Evolutionary conservation across 2,113 vertebrate species (phyloP).

Genomic region (Oncorhynchus clarkii): DNA sequence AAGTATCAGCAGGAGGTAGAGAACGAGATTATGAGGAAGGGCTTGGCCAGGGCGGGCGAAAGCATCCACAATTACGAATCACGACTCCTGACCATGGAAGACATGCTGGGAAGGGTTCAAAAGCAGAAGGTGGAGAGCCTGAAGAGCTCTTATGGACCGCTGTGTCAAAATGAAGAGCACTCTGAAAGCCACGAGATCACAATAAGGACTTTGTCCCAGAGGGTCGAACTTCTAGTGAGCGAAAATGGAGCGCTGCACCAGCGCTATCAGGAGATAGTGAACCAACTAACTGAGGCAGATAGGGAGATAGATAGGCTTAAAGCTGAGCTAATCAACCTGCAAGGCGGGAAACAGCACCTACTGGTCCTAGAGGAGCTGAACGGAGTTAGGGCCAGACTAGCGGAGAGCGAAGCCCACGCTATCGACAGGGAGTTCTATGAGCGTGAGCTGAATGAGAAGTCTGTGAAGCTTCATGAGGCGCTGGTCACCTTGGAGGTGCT

Average conservation of each 20-base stretch:
- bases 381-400: conserved; percentile 61
- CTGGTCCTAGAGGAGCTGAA: conserved; percentile 60
- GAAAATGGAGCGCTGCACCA: conserved; percentile 75
- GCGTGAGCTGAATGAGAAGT: conserved; percentile 72
- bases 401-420: conserved; percentile 60
- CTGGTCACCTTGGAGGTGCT: conserved; percentile 71
- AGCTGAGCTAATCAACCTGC: conserved; percentile 64
- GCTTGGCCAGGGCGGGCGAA: conserved; percentile 70
- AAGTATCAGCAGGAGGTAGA: conserved; percentile 71
- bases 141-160: conserved; percentile 41
- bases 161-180: conserved; percentile 60
- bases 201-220: conserved; percentile 64
- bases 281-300: conserved; percentile 79
- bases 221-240: conserved; percentile 65
- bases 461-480: conserved; percentile 73
- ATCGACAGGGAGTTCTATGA: conserved; percentile 71
- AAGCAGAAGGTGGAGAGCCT: conserved; percentile 60
- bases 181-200: conserved; percentile 51
- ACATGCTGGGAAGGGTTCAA: conserved; percentile 66
- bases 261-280: conserved; percentile 77
- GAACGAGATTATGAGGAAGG: conserved; percentile 67
- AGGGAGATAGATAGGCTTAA: conserved; percentile 78
- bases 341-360: conserved; percentile 62
- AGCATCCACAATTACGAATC: conserved; percentile 71
- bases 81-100: conserved; percentile 72